phyloP scores from a whole-genome alignment of 1,140 invertebrate species.

The Drosophila arizonae region DNA sequence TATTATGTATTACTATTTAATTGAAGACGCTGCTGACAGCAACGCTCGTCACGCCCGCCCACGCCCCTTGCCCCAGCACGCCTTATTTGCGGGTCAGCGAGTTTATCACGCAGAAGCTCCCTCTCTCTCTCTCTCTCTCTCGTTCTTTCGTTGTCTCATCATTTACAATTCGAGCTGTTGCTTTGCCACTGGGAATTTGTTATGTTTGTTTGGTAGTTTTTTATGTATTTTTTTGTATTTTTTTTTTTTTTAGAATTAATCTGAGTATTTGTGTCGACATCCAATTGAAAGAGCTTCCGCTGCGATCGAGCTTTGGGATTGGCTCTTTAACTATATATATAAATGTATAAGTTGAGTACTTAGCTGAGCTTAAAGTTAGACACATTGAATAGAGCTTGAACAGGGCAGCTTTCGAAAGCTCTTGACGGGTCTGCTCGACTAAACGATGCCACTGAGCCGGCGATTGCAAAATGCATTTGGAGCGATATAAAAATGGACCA shows the following conservation, averaged over 20 bases:
- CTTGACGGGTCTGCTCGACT: no score
- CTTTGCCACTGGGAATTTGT: constrained; percentile 16
- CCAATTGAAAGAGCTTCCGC: constrained; percentile 14
- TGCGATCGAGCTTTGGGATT: constrained; percentile 1
- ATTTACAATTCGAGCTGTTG: constrained; percentile 19
- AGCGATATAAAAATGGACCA: no score
- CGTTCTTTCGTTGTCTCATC: constrained; percentile 3
- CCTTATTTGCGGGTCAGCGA: constrained; percentile 44
- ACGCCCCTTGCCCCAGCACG: neutral
- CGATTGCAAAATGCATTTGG: no score
- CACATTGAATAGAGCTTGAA: no score
- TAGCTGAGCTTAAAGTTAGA: neutral
- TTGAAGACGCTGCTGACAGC: constrained; percentile 54
- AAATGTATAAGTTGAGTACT: no score
- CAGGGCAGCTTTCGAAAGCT: no score
- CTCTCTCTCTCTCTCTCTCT: neutral
- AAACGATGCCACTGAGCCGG: no score
- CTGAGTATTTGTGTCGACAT: constrained; percentile 12
- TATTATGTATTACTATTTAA: constrained; percentile 77
- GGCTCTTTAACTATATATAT: neutral
- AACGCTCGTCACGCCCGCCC: constrained; percentile 20
- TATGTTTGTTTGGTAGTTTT: constrained; percentile 2
- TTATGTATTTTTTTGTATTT: neutral
- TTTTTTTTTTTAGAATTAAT: constrained; percentile 8
- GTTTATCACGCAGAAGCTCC: constrained; percentile 52